Conservation (phyloP, 2,888 invertebrate genomes). For the Macrosoma leucophasiata region DNA sequence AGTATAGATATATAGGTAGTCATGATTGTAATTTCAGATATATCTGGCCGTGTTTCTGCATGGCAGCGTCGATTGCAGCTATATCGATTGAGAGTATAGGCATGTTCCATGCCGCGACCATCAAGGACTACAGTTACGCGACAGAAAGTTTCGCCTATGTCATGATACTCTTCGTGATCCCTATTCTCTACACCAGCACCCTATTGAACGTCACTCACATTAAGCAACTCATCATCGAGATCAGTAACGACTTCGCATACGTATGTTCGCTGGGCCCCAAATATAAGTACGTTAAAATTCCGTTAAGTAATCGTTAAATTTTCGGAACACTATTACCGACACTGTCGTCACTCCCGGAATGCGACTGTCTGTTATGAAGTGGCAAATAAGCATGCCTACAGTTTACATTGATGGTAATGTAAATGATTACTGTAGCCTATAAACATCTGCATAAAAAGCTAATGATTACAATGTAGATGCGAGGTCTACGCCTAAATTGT, state of each 20-base stretch:
- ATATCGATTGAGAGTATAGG: slow-evolving; percentile 33
- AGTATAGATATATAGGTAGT: no score
- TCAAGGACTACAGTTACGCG: slow-evolving; percentile 40
- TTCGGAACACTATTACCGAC: neutral
- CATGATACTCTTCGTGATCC: slow-evolving; percentile 35
- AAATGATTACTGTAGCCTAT: neutral
- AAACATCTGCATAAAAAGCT: neutral
- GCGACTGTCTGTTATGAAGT: no score
- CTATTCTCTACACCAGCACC: slow-evolving; percentile 33
- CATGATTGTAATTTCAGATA: slow-evolving; percentile 37
- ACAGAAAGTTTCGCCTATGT: slow-evolving; percentile 50
- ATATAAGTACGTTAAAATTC: slow-evolving; percentile 36
- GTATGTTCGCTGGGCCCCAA: slow-evolving; percentile 35
- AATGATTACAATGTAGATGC: neutral
- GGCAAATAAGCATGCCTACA: no score
- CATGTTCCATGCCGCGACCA: slow-evolving; percentile 32
- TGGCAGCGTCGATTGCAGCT: slow-evolving; percentile 25
- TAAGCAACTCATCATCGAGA: slow-evolving; percentile 32
- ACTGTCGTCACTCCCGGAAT: no score
- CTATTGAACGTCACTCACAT: slow-evolving; percentile 32
- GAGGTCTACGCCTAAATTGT: neutral
- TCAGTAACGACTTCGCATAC: slow-evolving; percentile 42
- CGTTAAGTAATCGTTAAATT: neutral
- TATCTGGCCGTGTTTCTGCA: slow-evolving; percentile 34
- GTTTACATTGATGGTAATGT: neutral